A percentile compares a stretch with the other conserved stretches of the same genome.
Conservation (phyloP, 2,888 invertebrate genomes). For the Sepioteuthis lessoniana region DNA sequence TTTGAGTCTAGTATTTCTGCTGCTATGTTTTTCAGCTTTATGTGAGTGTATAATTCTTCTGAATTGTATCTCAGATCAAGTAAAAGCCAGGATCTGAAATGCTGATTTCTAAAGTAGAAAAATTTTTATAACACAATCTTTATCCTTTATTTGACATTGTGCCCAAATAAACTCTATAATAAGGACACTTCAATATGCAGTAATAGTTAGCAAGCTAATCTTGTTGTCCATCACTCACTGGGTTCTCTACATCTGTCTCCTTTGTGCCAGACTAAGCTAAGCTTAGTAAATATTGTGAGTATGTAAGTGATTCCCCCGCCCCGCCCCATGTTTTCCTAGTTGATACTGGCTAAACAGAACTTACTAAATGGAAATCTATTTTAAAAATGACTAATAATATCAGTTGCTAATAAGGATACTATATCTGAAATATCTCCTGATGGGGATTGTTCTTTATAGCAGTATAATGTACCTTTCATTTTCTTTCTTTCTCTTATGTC, state of each 20-base stretch:
- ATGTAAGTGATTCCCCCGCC: no score
- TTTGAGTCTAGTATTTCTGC: no score
- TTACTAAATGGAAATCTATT: neutral
- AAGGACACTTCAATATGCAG: no score
- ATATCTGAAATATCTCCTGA: neutral
- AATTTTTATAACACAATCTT: neutral
- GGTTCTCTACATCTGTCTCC: neutral
- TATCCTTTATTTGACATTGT: neutral
- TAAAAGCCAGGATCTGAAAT: neutral
- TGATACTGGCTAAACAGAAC: no score
- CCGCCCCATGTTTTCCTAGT: no score
- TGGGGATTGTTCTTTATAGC: neutral
- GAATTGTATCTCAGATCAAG: no score
- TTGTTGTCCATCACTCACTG: neutral
- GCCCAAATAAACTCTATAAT: no score
- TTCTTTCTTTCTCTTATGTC: neutral
- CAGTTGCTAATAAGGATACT: neutral
- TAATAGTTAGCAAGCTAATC: no score
- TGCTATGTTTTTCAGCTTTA: no score
- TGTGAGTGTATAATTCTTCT: no score
- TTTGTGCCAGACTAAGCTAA: neutral
- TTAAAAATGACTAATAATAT: neutral
- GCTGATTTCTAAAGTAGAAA: neutral
- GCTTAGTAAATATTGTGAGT: neutral
- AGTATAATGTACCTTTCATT: neutral